These are phyloP conservation scores for Anseranas semipalmata DNA, from an alignment of 2,113 vertebrate species.

Conservation along the genomic window DNA sequence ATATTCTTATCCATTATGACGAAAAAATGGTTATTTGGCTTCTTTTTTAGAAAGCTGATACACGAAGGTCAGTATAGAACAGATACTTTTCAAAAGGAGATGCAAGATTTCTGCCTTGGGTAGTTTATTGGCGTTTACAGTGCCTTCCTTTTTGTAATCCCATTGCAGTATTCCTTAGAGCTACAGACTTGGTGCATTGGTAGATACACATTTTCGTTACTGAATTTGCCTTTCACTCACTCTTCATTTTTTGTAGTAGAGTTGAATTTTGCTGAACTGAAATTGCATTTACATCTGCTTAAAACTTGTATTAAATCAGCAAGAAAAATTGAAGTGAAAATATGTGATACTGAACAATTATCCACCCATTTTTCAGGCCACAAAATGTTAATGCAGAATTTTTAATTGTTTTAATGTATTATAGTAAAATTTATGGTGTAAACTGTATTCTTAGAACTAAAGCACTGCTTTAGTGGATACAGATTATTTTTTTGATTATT, in stretches of 20 bases:
- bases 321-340: not conserved
- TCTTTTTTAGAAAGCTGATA: not conserved
- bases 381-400: not conserved
- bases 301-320: not conserved
- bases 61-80: not conserved
- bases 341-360: not conserved
- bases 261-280: not conserved
- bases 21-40: not conserved
- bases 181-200: not conserved
- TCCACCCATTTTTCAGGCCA: not conserved
- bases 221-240: not conserved
- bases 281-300: not conserved
- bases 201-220: not conserved
- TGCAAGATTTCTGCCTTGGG: not conserved
- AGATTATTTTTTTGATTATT: not conserved
- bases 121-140: not conserved
- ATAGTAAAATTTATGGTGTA: not conserved
- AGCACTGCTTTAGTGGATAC: not conserved
- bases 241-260: not conserved
- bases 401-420: not conserved
- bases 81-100: not conserved
- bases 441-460: not conserved
- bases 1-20: not conserved
- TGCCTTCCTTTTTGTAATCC: not conserved
- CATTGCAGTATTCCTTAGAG: not conserved